Conservation (phyloP, 2,113 vertebrate genomes). For the Canis aureus region DNA sequence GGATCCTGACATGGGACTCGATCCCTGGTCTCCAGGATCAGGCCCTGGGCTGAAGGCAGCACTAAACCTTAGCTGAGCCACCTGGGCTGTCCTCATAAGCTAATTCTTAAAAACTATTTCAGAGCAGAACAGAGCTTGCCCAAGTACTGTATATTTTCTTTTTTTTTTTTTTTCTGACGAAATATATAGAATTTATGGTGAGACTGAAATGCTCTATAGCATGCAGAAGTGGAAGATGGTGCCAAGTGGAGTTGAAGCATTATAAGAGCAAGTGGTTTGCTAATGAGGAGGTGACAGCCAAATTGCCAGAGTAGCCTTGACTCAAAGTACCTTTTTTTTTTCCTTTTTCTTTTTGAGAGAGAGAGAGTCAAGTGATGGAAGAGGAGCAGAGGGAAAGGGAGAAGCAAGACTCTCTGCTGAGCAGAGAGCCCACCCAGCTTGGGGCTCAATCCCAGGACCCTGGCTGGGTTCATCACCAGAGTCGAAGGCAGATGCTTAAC, state of each 20-base stretch:
- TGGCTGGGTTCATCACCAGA: background rate
- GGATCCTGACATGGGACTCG: no score
- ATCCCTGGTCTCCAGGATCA: no score
- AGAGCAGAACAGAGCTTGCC: conserved; percentile 32
- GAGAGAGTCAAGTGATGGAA: background rate
- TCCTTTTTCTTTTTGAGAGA: background rate
- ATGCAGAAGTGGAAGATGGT: background rate
- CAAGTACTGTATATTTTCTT: background rate
- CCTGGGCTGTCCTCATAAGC: background rate
- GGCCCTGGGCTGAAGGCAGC: no score
- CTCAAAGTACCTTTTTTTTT: background rate
- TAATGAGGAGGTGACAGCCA: background rate
- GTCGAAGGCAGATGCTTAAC: background rate
- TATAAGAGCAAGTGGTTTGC: background rate
- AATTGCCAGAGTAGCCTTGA: background rate
- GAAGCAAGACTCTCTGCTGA: background rate
- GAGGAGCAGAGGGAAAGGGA: background rate
- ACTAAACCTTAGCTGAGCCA: background rate
- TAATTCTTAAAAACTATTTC: conserved; percentile 9
- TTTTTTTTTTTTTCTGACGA: background rate
- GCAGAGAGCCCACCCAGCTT: background rate
- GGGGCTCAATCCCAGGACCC: background rate
- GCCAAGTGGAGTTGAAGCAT: background rate
- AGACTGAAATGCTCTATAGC: background rate
- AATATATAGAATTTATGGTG: background rate